A percentile compares a stretch with the other conserved stretches of the same genome.
Evolutionary conservation across 2,797 vertebrate species (phyloP).

Genomic region (Glossophaga mutica): DNA sequence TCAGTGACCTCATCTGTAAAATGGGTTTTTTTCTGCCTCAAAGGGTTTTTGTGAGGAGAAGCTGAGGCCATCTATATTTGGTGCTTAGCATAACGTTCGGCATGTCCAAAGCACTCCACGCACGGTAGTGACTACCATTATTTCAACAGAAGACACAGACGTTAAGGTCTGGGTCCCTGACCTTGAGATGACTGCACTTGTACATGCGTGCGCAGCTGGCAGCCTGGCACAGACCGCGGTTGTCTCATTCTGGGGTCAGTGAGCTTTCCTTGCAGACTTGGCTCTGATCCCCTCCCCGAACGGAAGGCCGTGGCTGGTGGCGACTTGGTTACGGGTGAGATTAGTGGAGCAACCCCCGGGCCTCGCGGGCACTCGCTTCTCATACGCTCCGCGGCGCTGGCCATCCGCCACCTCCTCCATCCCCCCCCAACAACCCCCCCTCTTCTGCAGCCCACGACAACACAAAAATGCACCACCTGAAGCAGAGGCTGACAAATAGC

Average conservation of each 20-base stretch:
- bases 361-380: neutral
- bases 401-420: neutral
- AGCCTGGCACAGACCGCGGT: neutral
- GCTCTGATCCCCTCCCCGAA: neutral
- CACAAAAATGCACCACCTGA: constrained; percentile 35
- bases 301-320: neutral
- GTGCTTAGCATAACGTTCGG: neutral
- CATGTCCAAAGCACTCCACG: neutral
- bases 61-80: neutral
- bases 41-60: neutral
- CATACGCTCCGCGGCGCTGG: neutral
- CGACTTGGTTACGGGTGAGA: neutral
- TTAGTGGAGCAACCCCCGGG: neutral
- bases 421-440: neutral
- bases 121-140: neutral
- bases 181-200: neutral
- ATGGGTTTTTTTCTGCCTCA: neutral
- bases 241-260: constrained; percentile 1
- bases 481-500: constrained; percentile 52
- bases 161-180: neutral
- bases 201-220: neutral
- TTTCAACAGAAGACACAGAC: neutral
- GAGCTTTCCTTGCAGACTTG: neutral
- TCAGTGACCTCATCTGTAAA: neutral
- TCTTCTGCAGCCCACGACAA: constrained; percentile 16